Percentiles rank a stretch among this genome's conserved stretches.
phyloP scores from a whole-genome alignment of 1,140 invertebrate species.

The Oppia nitens region DNA sequence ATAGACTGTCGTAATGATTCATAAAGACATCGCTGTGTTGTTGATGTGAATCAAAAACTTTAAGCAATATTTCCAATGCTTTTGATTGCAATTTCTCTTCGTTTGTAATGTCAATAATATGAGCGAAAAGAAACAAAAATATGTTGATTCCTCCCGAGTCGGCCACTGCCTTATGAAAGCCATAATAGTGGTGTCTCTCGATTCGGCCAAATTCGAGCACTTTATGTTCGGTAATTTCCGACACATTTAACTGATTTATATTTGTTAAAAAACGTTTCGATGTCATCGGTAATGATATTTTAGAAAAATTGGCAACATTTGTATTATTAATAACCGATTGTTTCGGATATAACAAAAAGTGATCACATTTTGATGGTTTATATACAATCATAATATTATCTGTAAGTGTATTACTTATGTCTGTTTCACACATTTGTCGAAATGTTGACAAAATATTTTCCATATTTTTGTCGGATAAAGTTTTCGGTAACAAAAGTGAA shows the following conservation, averaged over 20 bases:
- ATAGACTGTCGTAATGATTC: background rate
- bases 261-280: background rate
- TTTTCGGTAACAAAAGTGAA: background rate
- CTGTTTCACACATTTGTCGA: background rate
- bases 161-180: background rate
- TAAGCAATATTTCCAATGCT: conserved; percentile 8
- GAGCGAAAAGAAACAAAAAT: conserved; percentile 12
- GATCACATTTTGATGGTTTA: background rate
- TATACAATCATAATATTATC: conserved; percentile 1
- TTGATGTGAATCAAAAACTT: conserved; percentile 1
- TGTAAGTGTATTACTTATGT: background rate
- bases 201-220: background rate
- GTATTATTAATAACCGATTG: background rate
- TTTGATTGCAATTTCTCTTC: conserved; percentile 3
- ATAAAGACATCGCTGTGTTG: conserved; percentile 4
- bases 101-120: conserved; percentile 8
- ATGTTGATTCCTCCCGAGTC: conserved; percentile 12
- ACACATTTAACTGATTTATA: background rate
- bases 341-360: background rate
- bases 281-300: background rate
- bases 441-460: background rate
- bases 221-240: background rate
- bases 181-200: background rate
- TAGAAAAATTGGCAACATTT: background rate
- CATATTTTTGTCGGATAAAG: background rate